Base-by-base conservation (phyloP, 2,113 vertebrate genomes). In the Ploceus nigricollis region DNA sequence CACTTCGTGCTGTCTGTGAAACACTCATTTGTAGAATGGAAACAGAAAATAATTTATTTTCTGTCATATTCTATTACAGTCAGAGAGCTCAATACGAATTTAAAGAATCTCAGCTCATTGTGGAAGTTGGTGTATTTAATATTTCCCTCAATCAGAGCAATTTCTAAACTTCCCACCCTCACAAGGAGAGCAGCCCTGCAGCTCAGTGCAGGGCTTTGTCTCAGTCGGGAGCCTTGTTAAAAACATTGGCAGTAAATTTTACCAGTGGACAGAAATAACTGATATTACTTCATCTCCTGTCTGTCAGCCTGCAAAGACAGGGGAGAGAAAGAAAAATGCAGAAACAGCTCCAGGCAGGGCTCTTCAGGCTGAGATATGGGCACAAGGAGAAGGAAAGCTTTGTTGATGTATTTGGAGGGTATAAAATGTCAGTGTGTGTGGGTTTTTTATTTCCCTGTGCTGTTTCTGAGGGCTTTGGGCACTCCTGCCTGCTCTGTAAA, bases 21-120 rank as follows among this genome's bases (percentile, higher is more conserved):
- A 58, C 81, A 54, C 48, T 91, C 44, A 50, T 93, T 94, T 96
- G 37, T 69, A 72, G 82, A 76, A 37, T 56, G 87, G 80, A 80
- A 95, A 83, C 31, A 94, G 76, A 92, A 96, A 96, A 94, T 25
- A 70, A 96, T 94, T 93, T 63, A 97, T 97, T 97, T 97, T 94
- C 92, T 91, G 72, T 94, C 78, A 72, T 84, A 93, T 40, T 90
- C 68, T 84, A 27, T 95, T 95, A 83, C 61, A 75, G 61, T 40
- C 72, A 87, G 50, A 88, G 64, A 87, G 17, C 47, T 89, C 96
- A 95, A 89, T 69, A 89, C 2, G 87, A 92, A 39, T 61, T 86
- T 47, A 8, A 64, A 96, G 87, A 65, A 85, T 51, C 39, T 95
- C 54, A 76, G 48, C 56, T 87, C 30, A 35, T 56, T 64, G 37